Evolutionary conservation across 2,797 vertebrate genomes (phyloP).

Genomic region (Capromys pilorides): DNA sequence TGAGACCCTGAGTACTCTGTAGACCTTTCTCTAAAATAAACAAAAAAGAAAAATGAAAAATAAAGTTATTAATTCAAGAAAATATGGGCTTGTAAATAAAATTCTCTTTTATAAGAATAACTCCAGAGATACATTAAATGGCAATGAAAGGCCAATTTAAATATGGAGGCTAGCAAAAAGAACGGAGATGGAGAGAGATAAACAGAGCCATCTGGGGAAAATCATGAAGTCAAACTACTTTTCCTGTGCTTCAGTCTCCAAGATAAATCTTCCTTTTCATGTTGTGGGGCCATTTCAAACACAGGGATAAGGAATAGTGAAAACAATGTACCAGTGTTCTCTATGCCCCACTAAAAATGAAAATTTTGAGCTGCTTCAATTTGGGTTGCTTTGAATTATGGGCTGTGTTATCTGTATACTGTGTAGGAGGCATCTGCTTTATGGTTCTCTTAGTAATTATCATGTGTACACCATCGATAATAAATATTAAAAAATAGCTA

Average conservation of each 20-base stretch:
- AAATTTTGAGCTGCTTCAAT: slow-evolving; percentile 35
- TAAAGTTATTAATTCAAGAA: slow-evolving; percentile 52
- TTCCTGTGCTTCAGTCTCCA: slow-evolving; percentile 12
- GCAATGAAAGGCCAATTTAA: slow-evolving; percentile 49
- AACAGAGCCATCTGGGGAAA: slow-evolving; percentile 25
- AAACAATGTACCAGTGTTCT: slow-evolving; percentile 2
- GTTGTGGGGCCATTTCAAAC: slow-evolving; percentile 32
- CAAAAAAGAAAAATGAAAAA: neutral
- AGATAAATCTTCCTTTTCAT: slow-evolving; percentile 53
- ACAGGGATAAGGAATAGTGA: neutral
- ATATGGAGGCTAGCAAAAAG: slow-evolving; percentile 39
- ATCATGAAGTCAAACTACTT: slow-evolving; percentile 45
- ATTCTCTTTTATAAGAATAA: slow-evolving; percentile 58
- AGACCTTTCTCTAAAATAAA: no score
- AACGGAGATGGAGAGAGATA: slow-evolving; percentile 31
- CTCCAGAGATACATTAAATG: slow-evolving; percentile 44
- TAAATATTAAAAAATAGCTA: slow-evolving; percentile 66
- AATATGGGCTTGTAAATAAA: slow-evolving; percentile 47
- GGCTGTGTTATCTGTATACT: slow-evolving; percentile 11
- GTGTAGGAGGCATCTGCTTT: slow-evolving; percentile 34
- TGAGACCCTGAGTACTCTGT: no score
- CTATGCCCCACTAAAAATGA: neutral
- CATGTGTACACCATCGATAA: slow-evolving; percentile 33
- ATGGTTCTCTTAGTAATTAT: neutral
- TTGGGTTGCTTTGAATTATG: slow-evolving; percentile 34